phyloP scores from a whole-genome alignment of 2,113 vertebrate species.

The Danionella cerebrum region DNA sequence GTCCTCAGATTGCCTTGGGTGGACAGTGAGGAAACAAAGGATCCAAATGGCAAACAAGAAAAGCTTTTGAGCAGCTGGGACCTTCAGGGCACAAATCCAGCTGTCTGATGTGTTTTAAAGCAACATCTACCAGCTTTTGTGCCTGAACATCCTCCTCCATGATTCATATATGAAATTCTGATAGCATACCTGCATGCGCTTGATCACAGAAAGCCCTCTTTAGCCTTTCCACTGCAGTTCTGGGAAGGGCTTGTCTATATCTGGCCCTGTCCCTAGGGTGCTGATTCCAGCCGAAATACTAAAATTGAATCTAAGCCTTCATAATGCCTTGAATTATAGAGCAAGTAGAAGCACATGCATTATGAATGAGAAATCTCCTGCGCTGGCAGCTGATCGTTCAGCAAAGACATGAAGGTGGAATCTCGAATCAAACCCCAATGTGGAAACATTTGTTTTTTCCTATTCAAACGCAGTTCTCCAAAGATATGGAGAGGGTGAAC shows the following conservation, averaged over 20 bases:
- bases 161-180: neutral
- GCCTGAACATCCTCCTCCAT: neutral
- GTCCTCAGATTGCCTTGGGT: conserved; percentile 19
- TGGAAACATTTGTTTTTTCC: neutral
- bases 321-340: conserved; percentile 28
- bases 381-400: neutral
- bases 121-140: neutral
- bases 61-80: neutral
- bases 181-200: neutral
- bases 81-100: neutral
- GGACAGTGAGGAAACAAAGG: conserved; percentile 32
- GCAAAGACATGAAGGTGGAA: conserved; percentile 20
- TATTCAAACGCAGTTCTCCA: no score
- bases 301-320: conserved; percentile 21
- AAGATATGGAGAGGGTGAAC: no score
- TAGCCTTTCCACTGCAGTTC: neutral
- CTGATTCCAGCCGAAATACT: conserved; percentile 25
- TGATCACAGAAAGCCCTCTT: neutral
- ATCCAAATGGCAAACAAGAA: conserved; percentile 18
- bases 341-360: conserved; percentile 10
- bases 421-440: neutral
- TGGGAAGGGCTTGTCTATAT: neutral
- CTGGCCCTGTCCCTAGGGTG: conserved; percentile 9
- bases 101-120: neutral
- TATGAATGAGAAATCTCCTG: conserved; percentile 29